Percentiles rank a stretch among this genome's conserved stretches.
phyloP scores from a whole-genome alignment of 2,888 invertebrate species.

The Dolichomitus sp. region DNA sequence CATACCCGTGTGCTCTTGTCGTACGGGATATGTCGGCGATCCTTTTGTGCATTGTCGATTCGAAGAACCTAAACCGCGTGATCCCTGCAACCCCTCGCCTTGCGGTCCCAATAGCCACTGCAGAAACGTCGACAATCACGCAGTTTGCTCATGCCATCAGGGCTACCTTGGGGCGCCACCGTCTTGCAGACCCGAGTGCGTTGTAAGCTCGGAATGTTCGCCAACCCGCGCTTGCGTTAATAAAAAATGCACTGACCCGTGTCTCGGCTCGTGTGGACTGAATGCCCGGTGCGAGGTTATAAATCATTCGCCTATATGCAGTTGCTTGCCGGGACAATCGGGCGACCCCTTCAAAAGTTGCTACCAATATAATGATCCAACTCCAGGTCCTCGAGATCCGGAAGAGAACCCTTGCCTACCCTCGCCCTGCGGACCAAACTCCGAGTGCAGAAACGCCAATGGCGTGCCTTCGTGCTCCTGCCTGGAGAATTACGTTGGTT shows the following conservation, averaged over 20 bases:
- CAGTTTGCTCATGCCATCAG: constrained; percentile 86
- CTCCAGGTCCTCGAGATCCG: constrained; percentile 79
- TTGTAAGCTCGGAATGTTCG: constrained; percentile 86
- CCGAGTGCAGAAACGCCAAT: constrained; percentile 90
- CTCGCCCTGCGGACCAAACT: constrained; percentile 94
- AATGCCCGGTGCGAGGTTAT: constrained; percentile 88
- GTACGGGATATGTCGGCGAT: constrained; percentile 85
- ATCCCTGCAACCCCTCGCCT: constrained; percentile 85
- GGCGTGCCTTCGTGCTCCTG: constrained; percentile 92
- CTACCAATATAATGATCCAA: constrained; percentile 87
- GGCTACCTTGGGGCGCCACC: constrained; percentile 86
- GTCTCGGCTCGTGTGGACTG: constrained; percentile 86
- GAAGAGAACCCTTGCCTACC: constrained; percentile 90
- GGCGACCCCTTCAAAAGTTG: constrained; percentile 94
- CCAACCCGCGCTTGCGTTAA: constrained; percentile 90
- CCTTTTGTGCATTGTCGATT: constrained; percentile 85
- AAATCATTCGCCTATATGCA: constrained; percentile 87
- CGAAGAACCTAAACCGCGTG: constrained; percentile 72
- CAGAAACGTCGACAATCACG: constrained; percentile 83
- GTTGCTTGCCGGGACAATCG: constrained; percentile 85
- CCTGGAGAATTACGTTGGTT: constrained; percentile 91
- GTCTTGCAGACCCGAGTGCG: constrained; percentile 85
- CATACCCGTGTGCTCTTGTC: constrained; percentile 89
- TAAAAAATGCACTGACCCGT: constrained; percentile 91
- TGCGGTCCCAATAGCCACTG: constrained; percentile 86